A percentile compares a stretch with the other conserved stretches of the same genome.
These are phyloP conservation scores for Trachurus trachurus DNA, from an alignment of 2,797 vertebrate species.

Conservation along the genomic window DNA sequence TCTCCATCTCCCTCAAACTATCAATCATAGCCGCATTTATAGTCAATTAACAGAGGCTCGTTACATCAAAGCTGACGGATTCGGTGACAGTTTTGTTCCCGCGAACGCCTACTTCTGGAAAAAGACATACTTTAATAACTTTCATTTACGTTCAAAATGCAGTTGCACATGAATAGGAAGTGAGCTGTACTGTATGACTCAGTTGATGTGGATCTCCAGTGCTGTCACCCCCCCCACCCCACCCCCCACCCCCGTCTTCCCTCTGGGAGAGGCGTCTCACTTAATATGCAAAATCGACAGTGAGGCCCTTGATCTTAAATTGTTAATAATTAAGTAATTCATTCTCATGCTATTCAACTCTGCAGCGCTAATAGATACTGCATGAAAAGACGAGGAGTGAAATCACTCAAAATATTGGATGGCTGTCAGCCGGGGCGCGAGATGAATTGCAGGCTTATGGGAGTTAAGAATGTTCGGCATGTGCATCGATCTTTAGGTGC, in stretches of 20 bases:
- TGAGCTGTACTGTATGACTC: constrained; percentile 11
- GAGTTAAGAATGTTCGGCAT: constrained; percentile 5
- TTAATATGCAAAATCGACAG: constrained; percentile 27
- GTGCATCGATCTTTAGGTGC: constrained; percentile 16
- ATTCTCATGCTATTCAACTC: constrained; percentile 38
- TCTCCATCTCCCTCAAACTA: constrained; percentile 47
- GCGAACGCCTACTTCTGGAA: constrained; percentile 7
- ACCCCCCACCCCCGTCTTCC: neutral
- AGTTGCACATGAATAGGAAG: constrained; percentile 16
- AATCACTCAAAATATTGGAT: constrained; percentile 16
- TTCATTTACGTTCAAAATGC: constrained; percentile 3
- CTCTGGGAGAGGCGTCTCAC: neutral
- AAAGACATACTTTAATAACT: constrained; percentile 2
- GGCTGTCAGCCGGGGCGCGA: constrained; percentile 24
- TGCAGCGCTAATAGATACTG: constrained; percentile 26
- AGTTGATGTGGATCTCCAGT: constrained; percentile 24
- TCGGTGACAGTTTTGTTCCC: neutral
- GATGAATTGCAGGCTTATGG: constrained; percentile 30
- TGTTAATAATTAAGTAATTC: constrained; percentile 50
- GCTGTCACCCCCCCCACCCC: neutral
- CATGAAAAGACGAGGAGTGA: constrained; percentile 20
- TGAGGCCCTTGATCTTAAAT: constrained; percentile 39
- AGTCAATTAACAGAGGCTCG: constrained; percentile 52
- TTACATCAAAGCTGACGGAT: constrained; percentile 21
- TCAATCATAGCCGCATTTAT: constrained; percentile 62